Conservation (phyloP, 2,888 invertebrate species). For the Halictus ligatus region DNA sequence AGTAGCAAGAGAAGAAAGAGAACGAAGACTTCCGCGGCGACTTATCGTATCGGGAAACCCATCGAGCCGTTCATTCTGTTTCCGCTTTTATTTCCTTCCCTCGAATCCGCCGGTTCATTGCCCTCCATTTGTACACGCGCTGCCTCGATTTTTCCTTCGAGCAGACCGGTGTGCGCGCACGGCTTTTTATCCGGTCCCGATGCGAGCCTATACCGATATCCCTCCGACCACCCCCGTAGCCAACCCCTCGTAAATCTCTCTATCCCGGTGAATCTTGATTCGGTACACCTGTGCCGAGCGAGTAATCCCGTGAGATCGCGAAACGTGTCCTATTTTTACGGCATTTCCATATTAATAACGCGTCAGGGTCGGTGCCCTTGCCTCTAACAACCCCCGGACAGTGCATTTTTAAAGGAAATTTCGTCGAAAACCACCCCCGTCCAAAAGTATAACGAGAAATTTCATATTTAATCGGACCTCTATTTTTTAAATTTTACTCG, state of each 20-base stretch:
- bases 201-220: conserved; percentile 5
- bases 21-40: conserved; percentile 71
- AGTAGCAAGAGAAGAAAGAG: conserved; percentile 39
- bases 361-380: background rate
- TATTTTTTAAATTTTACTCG: background rate
- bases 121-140: conserved; percentile 78
- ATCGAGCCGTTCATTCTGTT: conserved; percentile 80
- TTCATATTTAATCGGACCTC: background rate
- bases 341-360: conserved; percentile 53
- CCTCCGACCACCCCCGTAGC: background rate
- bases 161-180: conserved; percentile 15
- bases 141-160: conserved; percentile 56
- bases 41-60: conserved; percentile 80
- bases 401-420: background rate
- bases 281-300: conserved; percentile 1
- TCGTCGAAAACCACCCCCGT: background rate
- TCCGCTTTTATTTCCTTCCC: conserved; percentile 80
- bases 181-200: conserved; percentile 61
- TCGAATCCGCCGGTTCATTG: conserved; percentile 78
- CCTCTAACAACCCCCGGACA: conserved; percentile 33
- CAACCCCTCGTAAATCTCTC: conserved; percentile 26
- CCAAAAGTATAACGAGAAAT: background rate
- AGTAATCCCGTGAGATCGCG: conserved; percentile 17
- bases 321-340: conserved; percentile 4
- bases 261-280: conserved; percentile 44